Evolutionary conservation across 2,113 vertebrate species (phyloP), one percentile per base, ranked within the genome.

Genomic region (human): DNA sequence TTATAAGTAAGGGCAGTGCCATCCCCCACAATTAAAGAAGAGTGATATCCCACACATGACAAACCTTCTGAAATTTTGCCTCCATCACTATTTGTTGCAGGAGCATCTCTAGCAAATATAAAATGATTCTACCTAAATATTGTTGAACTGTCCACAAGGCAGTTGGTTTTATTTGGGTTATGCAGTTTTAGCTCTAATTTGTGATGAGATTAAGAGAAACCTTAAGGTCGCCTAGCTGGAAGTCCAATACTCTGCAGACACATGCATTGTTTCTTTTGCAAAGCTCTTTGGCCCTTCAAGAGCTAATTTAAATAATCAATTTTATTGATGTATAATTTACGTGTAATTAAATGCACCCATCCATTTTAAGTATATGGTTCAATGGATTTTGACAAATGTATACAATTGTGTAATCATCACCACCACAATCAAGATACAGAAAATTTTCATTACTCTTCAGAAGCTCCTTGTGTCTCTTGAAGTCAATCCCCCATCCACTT

Each of bases 341-440:
- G 52, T 66, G 16, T 93, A 96, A 89, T 68, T 84, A 72, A 66
- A 43, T 59, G 8, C 9, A 22, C 52, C 20, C 52, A 27, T n/a
- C 10, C 72, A 84, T 45, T 96, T 90, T 64, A 96, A 79, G 23
- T 91, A 18, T 61, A 88, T 40, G 5, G 38, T 23, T 79, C 12
- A 64, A 61, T 59, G 22, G 8, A 79, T 70, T 96, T 92, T 95
- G 48, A 84, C 66, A 92, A 76, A 81, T 78, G 88, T 82, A 85
- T 38, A 32, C 3, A 27, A 20, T 76, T 92, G 12, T 81, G 6
- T 89, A 59, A 85, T 17, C 17, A 55, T 8, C 5, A 79, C 50
- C 8, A 64, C 25, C 11, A 68, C 40, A 68, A 61, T 89, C 35
- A 59, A 72, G 57, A 55, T 75, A 75, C 6, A 43, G 52, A 78